These are phyloP conservation scores for Psittacula derbiana DNA, from an alignment of 2,797 vertebrate genomes.

Conservation along the genomic window DNA sequence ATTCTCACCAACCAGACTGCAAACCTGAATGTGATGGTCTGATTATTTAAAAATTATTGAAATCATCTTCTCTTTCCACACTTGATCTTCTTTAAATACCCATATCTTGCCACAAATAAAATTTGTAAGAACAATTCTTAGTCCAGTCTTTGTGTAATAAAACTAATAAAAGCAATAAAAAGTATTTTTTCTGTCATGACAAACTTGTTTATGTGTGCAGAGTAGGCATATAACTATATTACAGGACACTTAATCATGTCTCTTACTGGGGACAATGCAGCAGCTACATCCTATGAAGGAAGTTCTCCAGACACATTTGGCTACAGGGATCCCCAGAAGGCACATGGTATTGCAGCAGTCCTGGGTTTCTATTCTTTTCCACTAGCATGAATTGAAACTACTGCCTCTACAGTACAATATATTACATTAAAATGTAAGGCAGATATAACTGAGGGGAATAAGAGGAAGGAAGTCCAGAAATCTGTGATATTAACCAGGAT, in stretches of 20 bases:
- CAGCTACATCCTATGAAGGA: background rate
- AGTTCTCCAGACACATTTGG: conserved; percentile 24
- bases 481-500: background rate
- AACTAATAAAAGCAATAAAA: conserved; percentile 9
- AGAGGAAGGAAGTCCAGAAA: conserved; percentile 20
- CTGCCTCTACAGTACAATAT: background rate
- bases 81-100: conserved; percentile 19
- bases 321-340: conserved; percentile 16
- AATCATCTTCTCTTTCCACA: background rate
- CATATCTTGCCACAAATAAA: background rate
- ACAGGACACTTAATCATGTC: background rate
- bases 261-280: background rate
- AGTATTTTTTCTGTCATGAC: background rate
- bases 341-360: background rate
- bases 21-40: conserved; percentile 11
- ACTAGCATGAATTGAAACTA: background rate
- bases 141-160: background rate
- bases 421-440: conserved; percentile 33
- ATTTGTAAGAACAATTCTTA: background rate
- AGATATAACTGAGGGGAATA: background rate
- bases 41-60: conserved; percentile 38
- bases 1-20: background rate
- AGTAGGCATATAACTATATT: background rate
- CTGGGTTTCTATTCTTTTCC: conserved; percentile 11
- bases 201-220: background rate